Base-by-base conservation (phyloP, 2,888 invertebrate genomes). In the Syrphus vitripennis region DNA sequence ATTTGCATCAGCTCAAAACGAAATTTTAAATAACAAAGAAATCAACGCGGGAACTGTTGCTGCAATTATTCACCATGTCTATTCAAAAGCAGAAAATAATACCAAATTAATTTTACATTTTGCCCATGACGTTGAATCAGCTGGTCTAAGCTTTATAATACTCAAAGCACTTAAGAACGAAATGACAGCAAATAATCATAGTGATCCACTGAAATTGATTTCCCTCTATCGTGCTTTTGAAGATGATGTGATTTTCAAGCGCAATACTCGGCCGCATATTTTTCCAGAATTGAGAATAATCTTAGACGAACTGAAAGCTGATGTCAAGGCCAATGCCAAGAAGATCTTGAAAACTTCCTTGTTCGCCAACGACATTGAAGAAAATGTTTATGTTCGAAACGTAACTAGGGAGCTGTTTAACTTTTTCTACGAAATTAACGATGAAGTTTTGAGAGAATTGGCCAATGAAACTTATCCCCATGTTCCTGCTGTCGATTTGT, bases 111-210 rank as follows among this genome's bases (percentile, higher is more conserved):
- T 79, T 3, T 21, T 79, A 34, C 67, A 79, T 12, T 79, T 72
- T 72, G 37, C 57, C 10, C n/a, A 29, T 21, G 40, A 45, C 12
- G 6, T 24, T 12, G 14, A 7, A 0, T 6, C 1, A 14, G 37
- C 24, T 4, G 31, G 48, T 0, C n/a, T 40, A 1, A 72, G 48
- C 14, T 55, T 10, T 21, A 1, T 37, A 19, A 55, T 78, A 6
- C 71, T 71, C 1, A 31, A 16, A 9, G 55, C 40, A 6, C 19
- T 78, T 6, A 24, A 16, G 3, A 71, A 24, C 16, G 71, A 78
- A 71, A 78, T 78, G 78, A 45, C 24, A 19, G 26, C 72, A 3
- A 79, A 67, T 24, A 48, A 42, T 4, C 65, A 79, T 29, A n/a
- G 48, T 6, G 65, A 79, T 40, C 74, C 74, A 0, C 50, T 59